phyloP scores from a whole-genome alignment of 2,888 invertebrate genomes.

The Ommatoiulus sabulosus region DNA sequence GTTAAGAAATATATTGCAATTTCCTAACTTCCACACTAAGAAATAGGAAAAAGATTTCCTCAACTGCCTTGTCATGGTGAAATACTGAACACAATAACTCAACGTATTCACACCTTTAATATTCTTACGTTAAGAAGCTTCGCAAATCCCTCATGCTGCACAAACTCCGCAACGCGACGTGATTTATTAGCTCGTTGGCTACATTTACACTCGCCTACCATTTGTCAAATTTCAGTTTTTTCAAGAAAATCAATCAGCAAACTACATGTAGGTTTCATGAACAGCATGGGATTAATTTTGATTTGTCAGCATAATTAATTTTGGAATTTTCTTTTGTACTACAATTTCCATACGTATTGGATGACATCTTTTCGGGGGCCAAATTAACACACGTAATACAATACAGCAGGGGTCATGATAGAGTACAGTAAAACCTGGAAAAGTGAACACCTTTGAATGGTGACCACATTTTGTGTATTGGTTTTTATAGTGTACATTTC shows the following conservation, averaged over 20 bases:
- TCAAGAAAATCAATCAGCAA: background rate
- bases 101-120: background rate
- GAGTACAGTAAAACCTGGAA: too few relatives aligned
- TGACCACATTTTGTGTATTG: too few relatives aligned
- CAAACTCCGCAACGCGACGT: background rate
- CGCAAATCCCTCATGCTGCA: background rate
- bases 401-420: too few relatives aligned
- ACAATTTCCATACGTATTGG: too few relatives aligned
- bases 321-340: background rate
- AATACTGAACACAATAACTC: background rate
- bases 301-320: background rate
- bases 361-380: too few relatives aligned
- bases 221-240: background rate
- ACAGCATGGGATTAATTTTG: background rate
- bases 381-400: too few relatives aligned
- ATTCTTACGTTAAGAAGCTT: constrained; percentile 10
- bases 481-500: too few relatives aligned
- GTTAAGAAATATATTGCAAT: too few relatives aligned
- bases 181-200: background rate
- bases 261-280: background rate
- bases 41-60: too few relatives aligned
- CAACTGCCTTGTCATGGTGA: background rate
- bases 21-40: too few relatives aligned
- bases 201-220: background rate
- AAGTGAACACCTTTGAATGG: too few relatives aligned